Evolutionary conservation across 2,113 vertebrate genomes (phyloP).

Genomic region (Sterna hirundo): DNA sequence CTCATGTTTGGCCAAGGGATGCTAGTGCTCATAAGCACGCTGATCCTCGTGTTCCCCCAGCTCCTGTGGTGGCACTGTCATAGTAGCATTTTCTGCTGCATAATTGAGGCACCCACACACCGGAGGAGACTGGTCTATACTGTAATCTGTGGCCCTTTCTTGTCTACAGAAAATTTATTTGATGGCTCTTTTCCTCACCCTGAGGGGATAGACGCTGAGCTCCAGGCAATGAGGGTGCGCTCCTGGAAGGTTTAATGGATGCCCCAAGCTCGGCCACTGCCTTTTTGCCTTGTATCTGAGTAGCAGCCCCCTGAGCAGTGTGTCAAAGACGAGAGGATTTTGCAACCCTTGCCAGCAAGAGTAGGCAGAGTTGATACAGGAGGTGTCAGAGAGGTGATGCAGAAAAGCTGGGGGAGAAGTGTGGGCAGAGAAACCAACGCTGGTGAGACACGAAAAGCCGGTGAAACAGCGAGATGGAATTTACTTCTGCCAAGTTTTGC

Average conservation of each 20-base stretch:
- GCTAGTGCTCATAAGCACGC: neutral
- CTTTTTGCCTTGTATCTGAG: neutral
- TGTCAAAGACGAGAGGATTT: neutral
- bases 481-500: neutral
- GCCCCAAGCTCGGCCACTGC: no score
- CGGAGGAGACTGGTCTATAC: fast-evolving
- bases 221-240: fast-evolving
- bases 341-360: neutral
- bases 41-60: neutral
- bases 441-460: neutral
- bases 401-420: neutral
- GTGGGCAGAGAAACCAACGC: fast-evolving
- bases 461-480: neutral
- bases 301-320: neutral
- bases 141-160: neutral
- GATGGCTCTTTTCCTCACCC: neutral
- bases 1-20: neutral
- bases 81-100: neutral
- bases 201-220: neutral
- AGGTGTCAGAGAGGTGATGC: neutral
- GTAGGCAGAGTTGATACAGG: neutral
- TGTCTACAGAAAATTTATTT: neutral
- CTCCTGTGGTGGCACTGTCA: neutral
- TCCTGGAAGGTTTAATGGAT: neutral
- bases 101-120: neutral